Conservation (phyloP, 2,113 vertebrate species). For the Nesoenas mayeri region DNA sequence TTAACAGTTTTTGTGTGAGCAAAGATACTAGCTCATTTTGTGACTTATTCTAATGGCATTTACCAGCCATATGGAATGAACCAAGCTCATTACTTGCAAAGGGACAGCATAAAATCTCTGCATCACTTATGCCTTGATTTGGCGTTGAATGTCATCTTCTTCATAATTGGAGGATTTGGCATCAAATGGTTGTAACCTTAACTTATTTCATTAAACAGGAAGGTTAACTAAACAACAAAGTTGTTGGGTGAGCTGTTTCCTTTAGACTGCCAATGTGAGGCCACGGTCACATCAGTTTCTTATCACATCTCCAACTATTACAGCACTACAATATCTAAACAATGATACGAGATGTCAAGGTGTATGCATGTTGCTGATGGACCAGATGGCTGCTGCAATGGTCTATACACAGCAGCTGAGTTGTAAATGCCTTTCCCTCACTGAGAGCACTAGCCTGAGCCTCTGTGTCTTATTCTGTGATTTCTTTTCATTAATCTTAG, state of each 20-base stretch:
- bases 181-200: neutral
- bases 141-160: neutral
- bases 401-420: neutral
- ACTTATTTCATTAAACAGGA: neutral
- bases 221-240: neutral
- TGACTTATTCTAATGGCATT: neutral
- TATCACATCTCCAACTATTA: neutral
- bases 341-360: neutral
- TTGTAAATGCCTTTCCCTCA: neutral
- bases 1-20: neutral
- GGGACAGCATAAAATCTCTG: neutral
- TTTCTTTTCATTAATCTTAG: neutral
- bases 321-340: neutral
- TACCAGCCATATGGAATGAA: neutral
- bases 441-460: fast-evolving
- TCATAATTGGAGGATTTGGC: neutral
- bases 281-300: neutral
- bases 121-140: neutral
- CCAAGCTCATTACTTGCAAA: neutral
- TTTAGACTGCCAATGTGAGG: neutral
- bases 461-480: neutral
- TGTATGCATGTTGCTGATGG: neutral
- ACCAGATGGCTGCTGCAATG: neutral
- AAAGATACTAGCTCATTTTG: neutral
- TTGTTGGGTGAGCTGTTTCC: neutral